These are phyloP conservation scores for Xyrichtys novacula DNA, from an alignment of 2,797 vertebrate species.

Conservation along the genomic window DNA sequence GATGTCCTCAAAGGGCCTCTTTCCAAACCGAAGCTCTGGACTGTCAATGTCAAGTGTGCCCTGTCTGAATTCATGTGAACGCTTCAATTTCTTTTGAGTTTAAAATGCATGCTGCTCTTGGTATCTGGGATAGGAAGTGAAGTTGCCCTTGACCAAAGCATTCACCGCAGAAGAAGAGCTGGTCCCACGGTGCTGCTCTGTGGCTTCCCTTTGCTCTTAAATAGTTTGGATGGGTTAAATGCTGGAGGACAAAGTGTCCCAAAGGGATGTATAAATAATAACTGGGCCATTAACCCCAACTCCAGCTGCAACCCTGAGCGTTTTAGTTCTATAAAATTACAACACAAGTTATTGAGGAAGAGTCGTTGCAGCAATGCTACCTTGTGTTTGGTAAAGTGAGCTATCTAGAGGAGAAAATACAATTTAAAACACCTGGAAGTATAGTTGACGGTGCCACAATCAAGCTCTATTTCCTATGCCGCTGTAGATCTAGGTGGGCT, in stretches of 20 bases:
- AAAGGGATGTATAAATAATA: slow-evolving; percentile 55
- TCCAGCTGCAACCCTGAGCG: background rate
- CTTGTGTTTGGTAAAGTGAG: background rate
- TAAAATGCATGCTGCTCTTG: background rate
- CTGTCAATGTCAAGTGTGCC: background rate
- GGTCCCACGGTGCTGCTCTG: slow-evolving; percentile 35
- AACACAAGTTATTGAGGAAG: background rate
- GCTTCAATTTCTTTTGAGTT: background rate
- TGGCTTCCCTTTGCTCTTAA: slow-evolving; percentile 41
- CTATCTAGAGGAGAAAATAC: background rate
- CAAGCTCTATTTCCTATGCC: too few relatives aligned
- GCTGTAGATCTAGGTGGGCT: too few relatives aligned
- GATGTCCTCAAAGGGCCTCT: background rate
- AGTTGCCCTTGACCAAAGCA: slow-evolving; percentile 44
- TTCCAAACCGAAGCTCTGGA: background rate
- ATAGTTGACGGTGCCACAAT: too few relatives aligned
- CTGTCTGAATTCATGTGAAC: background rate
- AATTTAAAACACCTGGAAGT: background rate
- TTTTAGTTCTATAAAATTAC: slow-evolving; percentile 14
- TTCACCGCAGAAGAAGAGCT: slow-evolving; percentile 28
- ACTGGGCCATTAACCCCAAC: slow-evolving; percentile 32
- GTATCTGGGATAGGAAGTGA: background rate
- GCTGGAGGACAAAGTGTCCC: slow-evolving; percentile 41
- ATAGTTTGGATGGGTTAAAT: slow-evolving; percentile 45
- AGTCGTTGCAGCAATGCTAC: background rate